Evolutionary conservation across 2,113 vertebrate genomes (phyloP).

Genomic region (Dromiciops gliroides): DNA sequence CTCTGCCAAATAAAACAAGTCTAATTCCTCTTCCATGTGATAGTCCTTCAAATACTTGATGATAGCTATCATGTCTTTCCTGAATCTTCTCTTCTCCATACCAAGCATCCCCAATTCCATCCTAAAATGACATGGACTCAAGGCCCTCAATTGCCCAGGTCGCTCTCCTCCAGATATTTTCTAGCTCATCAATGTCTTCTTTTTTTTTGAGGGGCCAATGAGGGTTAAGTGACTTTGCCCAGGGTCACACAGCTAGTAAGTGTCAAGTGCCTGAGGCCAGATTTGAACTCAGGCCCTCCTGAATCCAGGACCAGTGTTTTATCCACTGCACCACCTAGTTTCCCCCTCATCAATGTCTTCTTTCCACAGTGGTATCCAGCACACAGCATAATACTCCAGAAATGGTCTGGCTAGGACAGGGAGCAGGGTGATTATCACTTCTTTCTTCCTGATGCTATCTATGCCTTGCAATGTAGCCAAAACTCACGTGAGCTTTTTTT

Average conservation of each 20-base stretch:
- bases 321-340: too few species aligned
- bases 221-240: too few species aligned
- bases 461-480: background rate
- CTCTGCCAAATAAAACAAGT: background rate
- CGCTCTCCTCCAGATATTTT: background rate
- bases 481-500: background rate
- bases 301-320: too few species aligned
- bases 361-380: background rate
- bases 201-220: too few species aligned
- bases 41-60: background rate
- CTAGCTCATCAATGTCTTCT: background rate
- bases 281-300: too few species aligned
- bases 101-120: background rate
- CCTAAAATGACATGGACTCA: background rate
- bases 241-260: too few species aligned
- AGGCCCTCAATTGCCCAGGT: too few species aligned
- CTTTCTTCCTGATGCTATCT: background rate
- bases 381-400: background rate
- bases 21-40: background rate
- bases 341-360: background rate
- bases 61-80: background rate
- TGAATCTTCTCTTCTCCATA: background rate
- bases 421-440: background rate
- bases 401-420: background rate
- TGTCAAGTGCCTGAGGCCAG: too few species aligned